Base-by-base conservation (phyloP, 1,140 invertebrate species). In the Microplitis demolitor region DNA sequence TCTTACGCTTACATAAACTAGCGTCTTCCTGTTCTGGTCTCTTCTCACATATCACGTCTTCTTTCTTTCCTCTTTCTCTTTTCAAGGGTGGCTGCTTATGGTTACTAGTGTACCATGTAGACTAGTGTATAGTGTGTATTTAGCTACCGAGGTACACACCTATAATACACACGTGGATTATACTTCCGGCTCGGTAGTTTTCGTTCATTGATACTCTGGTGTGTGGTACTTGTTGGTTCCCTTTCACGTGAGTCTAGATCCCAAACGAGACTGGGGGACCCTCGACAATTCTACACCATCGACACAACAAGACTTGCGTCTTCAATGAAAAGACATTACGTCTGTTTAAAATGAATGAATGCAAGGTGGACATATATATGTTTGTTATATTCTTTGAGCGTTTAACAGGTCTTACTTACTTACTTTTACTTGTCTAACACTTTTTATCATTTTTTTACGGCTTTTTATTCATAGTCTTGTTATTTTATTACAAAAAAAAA, bases 131-230 rank as follows among this genome's bases (percentile, higher is more conserved):
- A 24, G 24, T 9, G 39, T 45, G 6, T 45, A 45, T 45, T 45
- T 45, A 45, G 39, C 39, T 45, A 24, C 5, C 6, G 39, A 45
- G 39, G 39, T 45, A 45, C 39, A 45, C 39, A 45, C 39, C 39
- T 31, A 39, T 54, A 51, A 58, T 35, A 68, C 39, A 64, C 64
- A 62, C 24, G 16, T 58, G 61, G 56, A 33, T 58, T 58, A 39
- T 56, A 72, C 71, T 72, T 75, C 74, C 70, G 66, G 70, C 35
- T 74, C 9, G 73, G 31, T 60, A 69, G 56, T 33, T 69, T 39
- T 11, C n/a, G 56, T 70, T 68, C 66, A 68, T 68, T 68, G 66
- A 68, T 68, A 68, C 66, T 66, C 56, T 69, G 39, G 54, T 56
- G 53, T 24, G 39, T 61, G 64, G 33, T 24, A 61, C 60, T 54